A percentile compares a stretch with the other conserved stretches of the same genome.
Conservation (phyloP, 2,797 vertebrate genomes). For the Rhadinocentrus ornatus region DNA sequence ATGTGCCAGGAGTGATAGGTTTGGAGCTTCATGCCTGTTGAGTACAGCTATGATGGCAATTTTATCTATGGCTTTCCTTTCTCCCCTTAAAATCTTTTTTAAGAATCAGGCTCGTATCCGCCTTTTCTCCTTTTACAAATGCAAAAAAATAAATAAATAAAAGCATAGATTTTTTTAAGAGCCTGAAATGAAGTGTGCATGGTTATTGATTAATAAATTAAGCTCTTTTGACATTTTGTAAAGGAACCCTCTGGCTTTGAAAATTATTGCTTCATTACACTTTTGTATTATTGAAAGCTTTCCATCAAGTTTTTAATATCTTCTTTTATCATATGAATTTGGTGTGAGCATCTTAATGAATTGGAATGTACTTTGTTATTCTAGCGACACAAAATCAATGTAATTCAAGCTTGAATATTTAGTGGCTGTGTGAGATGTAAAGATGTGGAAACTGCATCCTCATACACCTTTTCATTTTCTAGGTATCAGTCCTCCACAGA, state of each 20-base stretch:
- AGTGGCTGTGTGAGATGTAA: constrained; percentile 34
- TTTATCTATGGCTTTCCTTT: background rate
- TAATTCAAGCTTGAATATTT: constrained; percentile 57
- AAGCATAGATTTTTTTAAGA: constrained; percentile 36
- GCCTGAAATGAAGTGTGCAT: constrained; percentile 41
- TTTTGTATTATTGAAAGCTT: constrained; percentile 63
- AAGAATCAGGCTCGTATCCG: constrained; percentile 19
- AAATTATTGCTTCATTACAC: constrained; percentile 59
- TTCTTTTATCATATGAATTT: constrained; percentile 61
- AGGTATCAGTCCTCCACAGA: constrained; percentile 17
- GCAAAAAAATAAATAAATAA: no score
- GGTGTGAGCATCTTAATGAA: constrained; percentile 56
- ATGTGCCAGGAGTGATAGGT: no score
- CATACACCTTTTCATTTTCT: constrained; percentile 7
- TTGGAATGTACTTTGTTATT: constrained; percentile 43
- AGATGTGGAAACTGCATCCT: constrained; percentile 26
- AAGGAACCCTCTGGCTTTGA: constrained; percentile 38
- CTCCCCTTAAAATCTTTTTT: constrained; percentile 6
- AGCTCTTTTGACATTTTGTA: constrained; percentile 50
- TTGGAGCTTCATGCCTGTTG: no score
- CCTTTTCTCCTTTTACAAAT: constrained; percentile 26
- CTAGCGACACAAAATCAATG: constrained; percentile 69
- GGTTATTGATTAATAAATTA: constrained; percentile 64
- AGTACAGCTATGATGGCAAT: background rate
- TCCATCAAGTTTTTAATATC: constrained; percentile 66